Conservation (phyloP, 2,888 invertebrate genomes). For the Zonitis immaculata region DNA sequence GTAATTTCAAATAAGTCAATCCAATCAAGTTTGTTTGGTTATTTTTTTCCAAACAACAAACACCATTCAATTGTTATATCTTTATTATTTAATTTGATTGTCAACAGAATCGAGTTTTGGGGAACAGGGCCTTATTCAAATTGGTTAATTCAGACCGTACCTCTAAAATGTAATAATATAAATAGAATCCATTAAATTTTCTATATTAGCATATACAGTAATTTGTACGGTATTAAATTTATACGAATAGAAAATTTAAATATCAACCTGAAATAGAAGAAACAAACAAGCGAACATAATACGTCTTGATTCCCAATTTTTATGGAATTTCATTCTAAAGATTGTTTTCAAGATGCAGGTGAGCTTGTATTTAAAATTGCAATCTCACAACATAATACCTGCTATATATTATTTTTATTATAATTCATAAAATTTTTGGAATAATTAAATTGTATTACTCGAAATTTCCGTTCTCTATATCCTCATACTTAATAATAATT, state of each 20-base stretch:
- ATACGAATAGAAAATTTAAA: conserved; percentile 27
- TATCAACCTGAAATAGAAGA: conserved; percentile 19
- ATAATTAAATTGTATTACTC: neutral
- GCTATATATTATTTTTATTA: neutral
- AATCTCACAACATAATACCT: neutral
- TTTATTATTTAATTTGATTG: conserved; percentile 19
- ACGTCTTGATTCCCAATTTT: neutral
- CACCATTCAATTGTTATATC: too few relatives aligned
- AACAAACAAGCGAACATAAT: neutral
- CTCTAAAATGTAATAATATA: conserved; percentile 44
- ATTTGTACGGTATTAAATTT: conserved; percentile 39
- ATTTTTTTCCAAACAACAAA: too few relatives aligned
- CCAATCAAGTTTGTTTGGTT: too few relatives aligned
- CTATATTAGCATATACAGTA: conserved; percentile 44
- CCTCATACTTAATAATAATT: neutral
- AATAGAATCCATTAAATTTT: conserved; percentile 45
- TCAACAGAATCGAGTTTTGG: neutral
- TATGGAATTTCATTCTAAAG: neutral
- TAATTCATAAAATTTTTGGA: neutral
- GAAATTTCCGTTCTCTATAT: neutral
- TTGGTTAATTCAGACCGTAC: conserved; percentile 41
- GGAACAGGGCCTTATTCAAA: conserved; percentile 36
- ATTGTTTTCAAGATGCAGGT: neutral
- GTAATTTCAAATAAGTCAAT: too few relatives aligned
- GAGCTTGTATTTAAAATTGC: neutral